A percentile compares a stretch with the other conserved stretches of the same genome.
Evolutionary conservation across 2,888 invertebrate genomes (phyloP).

Genomic region (Nebria salina): DNA sequence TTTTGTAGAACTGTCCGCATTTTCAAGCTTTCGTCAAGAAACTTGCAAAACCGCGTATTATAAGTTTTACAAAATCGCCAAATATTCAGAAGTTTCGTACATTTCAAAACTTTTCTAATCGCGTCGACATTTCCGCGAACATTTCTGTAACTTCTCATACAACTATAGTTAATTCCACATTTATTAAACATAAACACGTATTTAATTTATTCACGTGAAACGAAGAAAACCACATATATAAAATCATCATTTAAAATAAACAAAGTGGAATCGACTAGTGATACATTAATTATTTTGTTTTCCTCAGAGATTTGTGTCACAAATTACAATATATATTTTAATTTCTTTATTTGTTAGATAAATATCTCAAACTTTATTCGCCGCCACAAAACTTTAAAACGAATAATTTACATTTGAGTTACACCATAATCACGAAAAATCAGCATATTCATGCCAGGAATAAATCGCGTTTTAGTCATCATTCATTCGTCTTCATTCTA

Average conservation of each 20-base stretch:
- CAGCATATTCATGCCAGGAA: background rate
- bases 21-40: background rate
- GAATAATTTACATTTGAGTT: background rate
- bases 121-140: background rate
- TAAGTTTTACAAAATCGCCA: background rate
- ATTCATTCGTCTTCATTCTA: constrained; percentile 19
- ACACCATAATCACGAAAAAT: background rate
- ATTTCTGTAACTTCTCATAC: background rate
- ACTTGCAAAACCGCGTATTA: background rate
- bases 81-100: background rate
- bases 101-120: background rate
- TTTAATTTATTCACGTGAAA: background rate
- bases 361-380: background rate
- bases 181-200: background rate
- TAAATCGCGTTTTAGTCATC: constrained; percentile 7
- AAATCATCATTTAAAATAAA: background rate
- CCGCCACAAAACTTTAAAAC: background rate
- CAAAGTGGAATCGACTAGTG: background rate
- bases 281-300: background rate
- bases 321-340: too few species aligned
- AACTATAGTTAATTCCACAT: background rate
- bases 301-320: too few species aligned
- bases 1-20: background rate
- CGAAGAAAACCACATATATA: background rate
- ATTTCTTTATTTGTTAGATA: background rate